phyloP scores from a whole-genome alignment of 2,888 invertebrate genomes.

The Drosophila kuntzei region DNA sequence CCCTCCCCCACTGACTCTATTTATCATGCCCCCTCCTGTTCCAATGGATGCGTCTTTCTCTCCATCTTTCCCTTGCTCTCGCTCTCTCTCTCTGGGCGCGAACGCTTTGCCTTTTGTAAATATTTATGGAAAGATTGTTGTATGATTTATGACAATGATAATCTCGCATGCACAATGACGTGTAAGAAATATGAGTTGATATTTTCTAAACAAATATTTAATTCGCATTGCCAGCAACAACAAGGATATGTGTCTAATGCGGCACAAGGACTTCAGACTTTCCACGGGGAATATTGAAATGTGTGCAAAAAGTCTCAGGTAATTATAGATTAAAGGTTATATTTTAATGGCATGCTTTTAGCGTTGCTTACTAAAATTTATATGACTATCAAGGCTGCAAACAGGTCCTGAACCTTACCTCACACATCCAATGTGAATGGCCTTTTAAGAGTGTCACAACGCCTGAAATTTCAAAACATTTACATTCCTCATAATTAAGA shows the following conservation, averaged over 20 bases:
- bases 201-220: slow-evolving; percentile 76
- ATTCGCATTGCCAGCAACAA: slow-evolving; percentile 54
- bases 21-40: slow-evolving; percentile 22
- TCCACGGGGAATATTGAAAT: not conserved
- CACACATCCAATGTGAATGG: too few relatives aligned
- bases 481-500: too few relatives aligned
- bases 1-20: slow-evolving; percentile 10
- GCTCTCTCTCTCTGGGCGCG: slow-evolving; percentile 11
- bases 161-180: slow-evolving; percentile 77
- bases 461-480: too few relatives aligned
- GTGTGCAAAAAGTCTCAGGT: slow-evolving; percentile 27
- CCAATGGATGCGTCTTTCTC: not conserved
- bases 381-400: not conserved
- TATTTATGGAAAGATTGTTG: slow-evolving; percentile 77
- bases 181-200: slow-evolving; percentile 76
- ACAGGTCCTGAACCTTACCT: too few relatives aligned
- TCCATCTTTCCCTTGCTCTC: not conserved
- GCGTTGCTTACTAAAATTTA: not conserved
- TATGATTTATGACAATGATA: slow-evolving; percentile 78
- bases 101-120: slow-evolving; percentile 71
- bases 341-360: slow-evolving; percentile 11
- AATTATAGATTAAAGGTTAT: slow-evolving; percentile 37
- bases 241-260: slow-evolving; percentile 31
- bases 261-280: slow-evolving; percentile 17
- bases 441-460: not conserved